Conservation (phyloP, 2,797 vertebrate genomes). For the Xenopus petersii region DNA sequence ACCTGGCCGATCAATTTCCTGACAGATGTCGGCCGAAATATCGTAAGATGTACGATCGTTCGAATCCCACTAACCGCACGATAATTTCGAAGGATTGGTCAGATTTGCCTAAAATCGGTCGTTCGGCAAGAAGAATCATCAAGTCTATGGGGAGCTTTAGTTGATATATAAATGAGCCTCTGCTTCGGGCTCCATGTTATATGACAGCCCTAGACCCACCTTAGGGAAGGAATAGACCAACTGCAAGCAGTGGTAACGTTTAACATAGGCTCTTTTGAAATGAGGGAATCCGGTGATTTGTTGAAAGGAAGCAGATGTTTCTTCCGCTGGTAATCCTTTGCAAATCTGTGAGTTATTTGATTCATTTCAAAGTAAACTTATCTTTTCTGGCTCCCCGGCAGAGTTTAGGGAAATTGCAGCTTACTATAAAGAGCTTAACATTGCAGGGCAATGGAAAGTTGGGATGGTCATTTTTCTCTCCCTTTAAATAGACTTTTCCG, state of each 20-base stretch:
- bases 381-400: conserved; percentile 10
- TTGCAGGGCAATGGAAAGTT: conserved; percentile 15
- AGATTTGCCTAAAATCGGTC: too few relatives aligned
- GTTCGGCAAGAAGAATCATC: too few relatives aligned
- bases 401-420: conserved; percentile 35
- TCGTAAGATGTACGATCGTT: too few relatives aligned
- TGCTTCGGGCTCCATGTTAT: too few relatives aligned
- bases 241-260: background rate
- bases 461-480: conserved; percentile 12
- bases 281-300: conserved; percentile 12
- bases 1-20: too few relatives aligned
- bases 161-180: too few relatives aligned
- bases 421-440: conserved; percentile 36
- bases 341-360: conserved; percentile 30
- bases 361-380: conserved; percentile 30
- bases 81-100: too few relatives aligned
- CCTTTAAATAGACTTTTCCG: too few relatives aligned
- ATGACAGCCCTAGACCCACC: background rate
- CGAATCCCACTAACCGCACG: too few relatives aligned
- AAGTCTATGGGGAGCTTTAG: too few relatives aligned
- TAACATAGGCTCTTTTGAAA: background rate
- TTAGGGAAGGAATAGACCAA: background rate
- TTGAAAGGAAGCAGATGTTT: conserved; percentile 27
- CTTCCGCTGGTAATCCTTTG: conserved; percentile 18
- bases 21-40: too few relatives aligned